Base-by-base conservation (phyloP, 2,888 invertebrate genomes). In the Platycheirus rosarum region DNA sequence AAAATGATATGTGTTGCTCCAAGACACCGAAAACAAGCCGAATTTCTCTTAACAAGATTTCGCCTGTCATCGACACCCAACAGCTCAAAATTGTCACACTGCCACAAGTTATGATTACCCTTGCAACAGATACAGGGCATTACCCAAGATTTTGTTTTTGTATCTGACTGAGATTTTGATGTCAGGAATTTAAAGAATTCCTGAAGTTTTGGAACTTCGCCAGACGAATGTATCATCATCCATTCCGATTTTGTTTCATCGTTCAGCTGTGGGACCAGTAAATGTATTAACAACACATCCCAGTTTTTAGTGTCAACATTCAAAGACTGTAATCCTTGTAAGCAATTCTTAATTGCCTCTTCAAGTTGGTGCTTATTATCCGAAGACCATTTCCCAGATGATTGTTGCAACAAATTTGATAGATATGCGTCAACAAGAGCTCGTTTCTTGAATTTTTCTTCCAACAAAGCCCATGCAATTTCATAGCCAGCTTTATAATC, bases 231-330 rank as follows among this genome's bases (percentile, higher is more conserved):
- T 1, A 35, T 8, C 2, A 20, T 11, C 0, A 35, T 8, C 53
- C 53, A 53, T 7, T 53, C 53, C 35, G 8, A 29, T 20, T 20
- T 20, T 1, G 7, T 18, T 8, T 18, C 3, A 13, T 35, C 6
- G 8, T 18, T 9, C 18, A 53, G 13, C 29, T 53, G 35, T 8
- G 35, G 20, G 9, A 20, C 53, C n/a, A 53, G 20, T 0, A 53
- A 18, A 2, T 53, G 53, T 13, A 53, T 35, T 7, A 53, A 32
- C 2, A 53, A 3, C 2, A 20, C 4, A 20, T 53, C 53, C 53
- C 53, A 53, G 2, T 53, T 53, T 18, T 20, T 20, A 2, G 35
- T 53, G 7, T 37, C 5, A 20, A 53, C 53, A 35, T 20, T 13
- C 53, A 35, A 20, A 0, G 0, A 1, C 3, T 18, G 20, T 4